Evolutionary conservation across 2,888 invertebrate species (phyloP), one percentile per base, ranked within the genome.

Genomic region (Anaspis maculata): DNA sequence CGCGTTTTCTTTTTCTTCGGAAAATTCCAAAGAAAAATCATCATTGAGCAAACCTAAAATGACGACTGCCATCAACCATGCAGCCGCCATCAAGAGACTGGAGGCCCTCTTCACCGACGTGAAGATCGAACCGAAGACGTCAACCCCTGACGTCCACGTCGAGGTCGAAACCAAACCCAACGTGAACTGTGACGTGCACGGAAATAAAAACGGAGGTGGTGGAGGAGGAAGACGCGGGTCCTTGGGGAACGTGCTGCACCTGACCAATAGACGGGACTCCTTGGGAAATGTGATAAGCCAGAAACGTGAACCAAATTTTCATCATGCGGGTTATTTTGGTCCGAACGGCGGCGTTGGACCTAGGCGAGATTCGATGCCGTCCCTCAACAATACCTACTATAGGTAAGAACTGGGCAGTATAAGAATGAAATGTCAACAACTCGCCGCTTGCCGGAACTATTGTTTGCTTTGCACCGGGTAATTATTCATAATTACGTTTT

Each of bases 121-220:
- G 51, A 76, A 70, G 56, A 57, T 80, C 49, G 77, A 77, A 15
- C 61, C 62, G 36, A 34, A 36, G 31, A 36, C 46, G 19, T 37
- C 44, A 11, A 57, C 60, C 15, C 39, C 44, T 10, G 57, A 61
- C 15, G 54, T 59, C 13, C 53, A 52, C 31, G 59, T 68, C 15
- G 65, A 69, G 41, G 61, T 73, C 15, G 73, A 74, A 57, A 71
- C 72, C 23, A 71, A 72, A 51, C 68, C 73, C 28, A 78, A 78
- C 60, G 69, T 70, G 42, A 77, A 76, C 42, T 85, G 84, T 57
- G 81, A 83, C 53, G 78, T 83, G 19, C 84, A 84, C 60, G 80
- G 81, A 10, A 64, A 62, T 52, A 50, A 67, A 45, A 64, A 63
- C 39, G n/a, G n/a, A n/a, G n/a, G n/a, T n/a, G n/a, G n/a, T n/a